phyloP scores from a whole-genome alignment of 2,113 vertebrate species.

The Elaphurus davidianus region DNA sequence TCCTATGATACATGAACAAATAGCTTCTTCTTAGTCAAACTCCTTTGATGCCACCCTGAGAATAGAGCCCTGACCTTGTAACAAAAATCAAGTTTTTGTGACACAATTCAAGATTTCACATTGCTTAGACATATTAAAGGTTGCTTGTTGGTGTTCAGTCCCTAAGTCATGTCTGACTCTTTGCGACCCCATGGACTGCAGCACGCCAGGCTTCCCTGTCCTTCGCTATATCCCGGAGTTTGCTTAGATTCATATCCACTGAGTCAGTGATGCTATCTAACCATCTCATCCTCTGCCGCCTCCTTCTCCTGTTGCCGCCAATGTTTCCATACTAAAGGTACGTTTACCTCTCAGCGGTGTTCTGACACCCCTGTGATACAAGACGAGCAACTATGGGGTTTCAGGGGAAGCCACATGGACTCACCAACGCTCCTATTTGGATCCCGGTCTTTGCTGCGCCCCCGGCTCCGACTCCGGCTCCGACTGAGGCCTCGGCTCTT shows the following conservation, averaged over 20 bases:
- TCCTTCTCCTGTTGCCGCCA: background rate
- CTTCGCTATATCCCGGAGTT: background rate
- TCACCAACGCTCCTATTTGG: constrained; percentile 78
- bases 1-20: constrained; percentile 48
- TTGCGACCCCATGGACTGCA: background rate
- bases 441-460: constrained; percentile 86
- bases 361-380: background rate
- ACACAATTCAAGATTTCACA: background rate
- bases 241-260: background rate
- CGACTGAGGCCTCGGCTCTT: constrained; percentile 86
- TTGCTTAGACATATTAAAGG: background rate
- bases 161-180: background rate
- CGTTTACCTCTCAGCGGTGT: background rate
- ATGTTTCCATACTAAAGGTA: background rate
- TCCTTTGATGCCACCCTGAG: constrained; percentile 25
- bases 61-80: constrained; percentile 35
- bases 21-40: constrained; percentile 63
- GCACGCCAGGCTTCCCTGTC: background rate
- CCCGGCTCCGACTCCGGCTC: constrained; percentile 87
- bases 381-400: background rate
- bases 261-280: background rate
- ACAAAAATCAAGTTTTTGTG: constrained; percentile 29
- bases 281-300: background rate
- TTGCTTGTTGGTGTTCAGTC: background rate
- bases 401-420: background rate